Base-by-base conservation (phyloP, 2,888 invertebrate genomes). In the Drosophila subquinaria region DNA sequence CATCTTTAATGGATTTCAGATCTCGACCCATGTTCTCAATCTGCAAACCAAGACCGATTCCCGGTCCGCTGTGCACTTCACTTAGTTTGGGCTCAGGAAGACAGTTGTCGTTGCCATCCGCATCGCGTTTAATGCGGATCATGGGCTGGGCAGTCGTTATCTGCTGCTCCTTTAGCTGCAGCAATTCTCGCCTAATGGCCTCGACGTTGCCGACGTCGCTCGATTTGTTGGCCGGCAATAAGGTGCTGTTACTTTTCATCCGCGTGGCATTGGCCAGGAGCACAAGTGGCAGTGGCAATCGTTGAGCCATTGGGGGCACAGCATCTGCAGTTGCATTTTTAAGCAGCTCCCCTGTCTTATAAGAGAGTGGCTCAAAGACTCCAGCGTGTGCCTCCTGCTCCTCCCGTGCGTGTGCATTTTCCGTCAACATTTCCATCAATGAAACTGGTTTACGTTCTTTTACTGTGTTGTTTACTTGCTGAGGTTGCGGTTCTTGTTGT, bases 321-420 rank as follows among this genome's bases (percentile, higher is more conserved):
- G 15, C 65, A 15, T 69, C 55, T 4, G 27, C 61, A 4, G 67
- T 70, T 4, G 30, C 38, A 64, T 84, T 86, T 27, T 62, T 72
- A 0, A 73, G 65, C 5, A 69, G 61, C 17, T 92, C 92, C 0
- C 91, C 92, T 0, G 90, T 85, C 75, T 92, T 91, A 64, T 92
- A 91, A 1, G 93, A 92, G 15, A 91, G 76, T 1, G 92, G 91
- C 62, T 92, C 92, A 51, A 83, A 91, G n/a, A 89, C 90, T 2
- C 79, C 81, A 0, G 75, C 81, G 52, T 86, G 86, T 0, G 86
- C 89, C 40, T 86, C 88, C 36, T 73, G 73, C 35, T 87, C 86
- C 13, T 89, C 88, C 6, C 71, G 69, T n/a, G 67, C 59, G 33
- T 88, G 82, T 4, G 70, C 72, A 64, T 81, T 84, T 23, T 92